Base-by-base conservation (phyloP, 2,113 vertebrate genomes). In the Vireo altiloquus region DNA sequence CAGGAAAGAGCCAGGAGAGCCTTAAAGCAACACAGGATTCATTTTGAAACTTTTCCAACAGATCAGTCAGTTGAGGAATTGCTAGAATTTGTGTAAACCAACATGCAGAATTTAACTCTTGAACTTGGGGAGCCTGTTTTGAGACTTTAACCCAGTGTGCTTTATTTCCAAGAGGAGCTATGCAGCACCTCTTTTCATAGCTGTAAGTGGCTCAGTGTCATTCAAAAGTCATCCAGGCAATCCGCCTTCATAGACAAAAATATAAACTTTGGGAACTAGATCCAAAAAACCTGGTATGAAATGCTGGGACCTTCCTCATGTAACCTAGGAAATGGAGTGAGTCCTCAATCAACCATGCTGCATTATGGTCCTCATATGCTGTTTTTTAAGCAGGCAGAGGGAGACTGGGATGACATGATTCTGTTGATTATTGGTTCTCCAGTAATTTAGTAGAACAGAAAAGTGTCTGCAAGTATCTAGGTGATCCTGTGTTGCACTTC, bases 1-100 rank as follows among this genome's bases (percentile, higher is more conserved):
- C 65, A 93, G 57, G 83, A 87, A 94, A 95, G 75, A 74, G 68
- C 49, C 11, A 53, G 49, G 15, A 28, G 52, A 35, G n/a, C 61
- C 90, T 96, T 94, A 89, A 89, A 94, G 89, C 33, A 88, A 39
- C 60, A 78, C 37, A 83, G 50, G 46, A 68, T 77, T 94, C 1
- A 72, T 88, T 86, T 50, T 87, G 61, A 92, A 88, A 68, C 53
- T 79, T 91, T 88, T 89, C 78, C 78, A 93, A n/a, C 22, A 77
- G n/a, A 80, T 90, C 57, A 84, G 47, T 90, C 84, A 50, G 50
- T 90, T 87, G 75, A 87, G 4, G 35, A 79, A 71, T 75, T 78
- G 65, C 59, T 94, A 74, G 93, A 81, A 92, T 47, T 85, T 92
- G n/a, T 80, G 50, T 74, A 94, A 95, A 93, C 11, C 35, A 65